A percentile compares a stretch with the other conserved stretches of the same genome.
Evolutionary conservation across 2,797 vertebrate species (phyloP).

Genomic region (Smutsia temminckii): DNA sequence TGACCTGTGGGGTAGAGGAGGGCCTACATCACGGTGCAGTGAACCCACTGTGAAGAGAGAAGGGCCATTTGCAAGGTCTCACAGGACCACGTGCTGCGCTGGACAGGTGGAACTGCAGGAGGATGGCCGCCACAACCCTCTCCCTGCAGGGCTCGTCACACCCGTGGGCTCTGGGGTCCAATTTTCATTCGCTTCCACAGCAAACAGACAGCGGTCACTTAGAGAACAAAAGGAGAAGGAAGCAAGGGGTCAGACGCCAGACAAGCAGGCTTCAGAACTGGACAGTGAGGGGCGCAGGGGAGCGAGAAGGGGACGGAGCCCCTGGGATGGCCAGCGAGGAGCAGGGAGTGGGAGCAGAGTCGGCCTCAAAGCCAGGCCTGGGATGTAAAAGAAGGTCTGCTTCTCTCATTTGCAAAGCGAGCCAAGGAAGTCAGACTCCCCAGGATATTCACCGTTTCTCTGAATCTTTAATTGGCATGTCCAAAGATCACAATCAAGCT

Average conservation of each 20-base stretch:
- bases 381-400: neutral
- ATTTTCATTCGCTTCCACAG: neutral
- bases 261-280: neutral
- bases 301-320: neutral
- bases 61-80: neutral
- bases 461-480: constrained; percentile 55
- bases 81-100: too few species aligned
- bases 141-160: neutral
- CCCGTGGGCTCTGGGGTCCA: accelerated
- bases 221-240: neutral
- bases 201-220: neutral
- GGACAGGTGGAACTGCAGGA: too few species aligned
- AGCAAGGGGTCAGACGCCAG: neutral
- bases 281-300: neutral
- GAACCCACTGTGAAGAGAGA: neutral
- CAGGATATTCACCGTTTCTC: constrained; percentile 26
- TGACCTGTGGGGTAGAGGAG: neutral
- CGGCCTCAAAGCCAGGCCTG: neutral
- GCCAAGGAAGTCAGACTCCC: neutral
- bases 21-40: too few species aligned
- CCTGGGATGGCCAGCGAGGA: neutral
- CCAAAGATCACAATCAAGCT: constrained; percentile 56
- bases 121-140: accelerated
- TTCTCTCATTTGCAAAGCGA: constrained; percentile 22
- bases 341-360: neutral